These are phyloP conservation scores for Conus ventricosus DNA, from an alignment of 1,140 invertebrate genomes.

Conservation along the genomic window DNA sequence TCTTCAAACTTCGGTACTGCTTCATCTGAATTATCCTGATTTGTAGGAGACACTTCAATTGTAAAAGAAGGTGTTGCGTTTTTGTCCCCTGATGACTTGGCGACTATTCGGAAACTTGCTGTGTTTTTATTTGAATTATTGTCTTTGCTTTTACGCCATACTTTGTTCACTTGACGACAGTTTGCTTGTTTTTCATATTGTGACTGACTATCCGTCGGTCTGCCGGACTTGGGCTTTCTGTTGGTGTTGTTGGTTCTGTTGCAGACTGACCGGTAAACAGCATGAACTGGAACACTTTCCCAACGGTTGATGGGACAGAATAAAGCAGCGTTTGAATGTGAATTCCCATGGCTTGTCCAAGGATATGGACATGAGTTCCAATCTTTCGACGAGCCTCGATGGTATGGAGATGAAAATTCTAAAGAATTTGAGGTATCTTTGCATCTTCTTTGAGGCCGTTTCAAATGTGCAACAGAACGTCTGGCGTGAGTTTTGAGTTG, in stretches of 20 bases:
- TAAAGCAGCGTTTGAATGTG: background rate
- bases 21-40: background rate
- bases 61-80: background rate
- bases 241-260: background rate
- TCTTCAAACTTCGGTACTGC: background rate
- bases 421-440: too few species aligned
- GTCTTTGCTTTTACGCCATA: background rate
- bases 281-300: background rate
- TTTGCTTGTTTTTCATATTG: background rate
- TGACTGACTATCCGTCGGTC: background rate
- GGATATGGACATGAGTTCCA: too few species aligned
- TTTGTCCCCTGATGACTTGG: background rate
- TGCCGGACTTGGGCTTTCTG: background rate
- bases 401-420: too few species aligned
- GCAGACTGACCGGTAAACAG: background rate
- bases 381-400: too few species aligned
- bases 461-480: background rate
- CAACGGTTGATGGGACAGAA: background rate
- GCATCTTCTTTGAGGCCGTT: too few species aligned
- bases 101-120: background rate
- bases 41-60: conserved; percentile 7
- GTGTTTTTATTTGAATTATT: background rate
- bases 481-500: background rate
- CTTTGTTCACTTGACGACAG: background rate
- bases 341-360: too few species aligned